Evolutionary conservation across 2,797 vertebrate genomes (phyloP).

Genomic region (Malacoraja senta): DNA sequence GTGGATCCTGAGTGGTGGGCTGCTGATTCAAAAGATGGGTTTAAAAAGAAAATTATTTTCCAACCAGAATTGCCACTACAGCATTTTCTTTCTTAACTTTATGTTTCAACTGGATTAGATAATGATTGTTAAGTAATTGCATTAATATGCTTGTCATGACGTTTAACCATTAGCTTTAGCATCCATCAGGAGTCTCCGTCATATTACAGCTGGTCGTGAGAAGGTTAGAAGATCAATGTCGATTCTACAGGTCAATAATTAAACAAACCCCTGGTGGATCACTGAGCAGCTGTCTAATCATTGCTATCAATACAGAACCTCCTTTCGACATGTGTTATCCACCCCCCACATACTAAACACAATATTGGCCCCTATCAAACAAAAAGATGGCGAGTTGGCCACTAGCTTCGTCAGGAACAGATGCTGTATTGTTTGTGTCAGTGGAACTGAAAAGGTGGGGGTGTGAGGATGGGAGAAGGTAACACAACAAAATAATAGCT

Average conservation of each 20-base stretch:
- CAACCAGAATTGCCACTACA: background rate
- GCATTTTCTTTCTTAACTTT: constrained; percentile 14
- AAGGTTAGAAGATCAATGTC: background rate
- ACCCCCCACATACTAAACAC: background rate
- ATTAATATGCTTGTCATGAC: background rate
- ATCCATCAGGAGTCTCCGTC: constrained; percentile 1
- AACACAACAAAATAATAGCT: background rate
- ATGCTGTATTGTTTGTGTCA: background rate
- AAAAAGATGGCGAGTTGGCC: background rate
- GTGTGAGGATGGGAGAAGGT: background rate
- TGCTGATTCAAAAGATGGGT: background rate
- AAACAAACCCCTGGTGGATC: background rate
- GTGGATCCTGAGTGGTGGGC: background rate
- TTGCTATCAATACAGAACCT: background rate
- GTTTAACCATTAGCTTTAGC: background rate
- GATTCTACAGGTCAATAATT: constrained; percentile 2
- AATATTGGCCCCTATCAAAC: background rate
- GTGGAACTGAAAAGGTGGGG: background rate
- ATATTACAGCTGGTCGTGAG: background rate
- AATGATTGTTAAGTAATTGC: constrained; percentile 17
- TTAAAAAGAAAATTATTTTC: background rate
- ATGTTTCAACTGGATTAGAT: background rate
- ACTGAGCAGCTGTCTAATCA: constrained; percentile 11
- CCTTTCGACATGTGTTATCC: background rate
- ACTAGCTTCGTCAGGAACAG: background rate